Conservation (phyloP, 2,797 vertebrate species). For the Sebastes umbrosus region DNA sequence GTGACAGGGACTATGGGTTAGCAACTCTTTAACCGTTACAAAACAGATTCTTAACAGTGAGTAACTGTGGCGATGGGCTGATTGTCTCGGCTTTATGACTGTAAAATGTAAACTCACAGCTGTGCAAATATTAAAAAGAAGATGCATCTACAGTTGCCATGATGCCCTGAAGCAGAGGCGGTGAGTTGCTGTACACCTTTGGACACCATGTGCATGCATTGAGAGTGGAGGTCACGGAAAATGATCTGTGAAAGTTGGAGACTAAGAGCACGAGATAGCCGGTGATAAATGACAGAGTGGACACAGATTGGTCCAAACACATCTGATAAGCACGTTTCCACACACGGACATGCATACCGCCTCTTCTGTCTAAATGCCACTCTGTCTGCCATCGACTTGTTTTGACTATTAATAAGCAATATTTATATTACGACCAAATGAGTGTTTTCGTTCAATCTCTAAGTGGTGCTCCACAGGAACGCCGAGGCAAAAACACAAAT, state of each 20-base stretch:
- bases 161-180: neutral
- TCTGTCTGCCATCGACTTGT: constrained; percentile 18
- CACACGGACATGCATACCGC: neutral
- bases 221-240: constrained; percentile 27
- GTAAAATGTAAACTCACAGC: constrained; percentile 61
- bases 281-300: constrained; percentile 31
- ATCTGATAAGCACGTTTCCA: constrained; percentile 11
- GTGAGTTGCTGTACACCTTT: neutral
- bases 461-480: constrained; percentile 12
- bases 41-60: constrained; percentile 44
- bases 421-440: constrained; percentile 16
- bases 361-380: constrained; percentile 15
- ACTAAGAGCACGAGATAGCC: neutral
- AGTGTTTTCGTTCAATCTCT: constrained; percentile 26
- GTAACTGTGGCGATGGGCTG: constrained; percentile 50
- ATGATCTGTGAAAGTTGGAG: constrained; percentile 15
- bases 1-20: constrained; percentile 16
- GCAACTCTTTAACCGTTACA: constrained; percentile 34
- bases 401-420: constrained; percentile 18
- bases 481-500: constrained; percentile 37
- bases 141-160: constrained; percentile 27
- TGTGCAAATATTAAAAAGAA: constrained; percentile 51
- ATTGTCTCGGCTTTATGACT: constrained; percentile 62
- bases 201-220: neutral
- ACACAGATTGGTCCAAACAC: constrained; percentile 23